phyloP scores from a whole-genome alignment of 92 coral and sea anemone genomes.

The Parazoanthus atlanticus region DNA sequence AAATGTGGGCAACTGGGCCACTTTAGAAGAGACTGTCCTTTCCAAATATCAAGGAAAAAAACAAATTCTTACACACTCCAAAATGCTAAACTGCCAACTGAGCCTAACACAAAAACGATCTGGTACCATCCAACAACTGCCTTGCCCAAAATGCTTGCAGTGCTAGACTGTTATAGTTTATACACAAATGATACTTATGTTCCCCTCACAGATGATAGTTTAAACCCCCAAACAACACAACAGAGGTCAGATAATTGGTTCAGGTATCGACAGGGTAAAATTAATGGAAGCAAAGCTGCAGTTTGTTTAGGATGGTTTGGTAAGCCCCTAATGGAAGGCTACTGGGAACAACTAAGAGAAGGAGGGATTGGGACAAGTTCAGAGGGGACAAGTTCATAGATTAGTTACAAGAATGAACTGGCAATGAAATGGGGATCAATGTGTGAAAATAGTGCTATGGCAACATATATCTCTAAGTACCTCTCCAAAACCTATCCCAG shows the following conservation, averaged over 20 bases:
- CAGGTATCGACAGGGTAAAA: constrained; percentile 30
- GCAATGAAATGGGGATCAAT: constrained; percentile 49
- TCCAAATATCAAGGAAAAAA: background rate
- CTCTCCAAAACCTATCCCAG: constrained; percentile 15
- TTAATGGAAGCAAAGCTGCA: constrained; percentile 44
- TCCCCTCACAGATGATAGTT: constrained; percentile 11
- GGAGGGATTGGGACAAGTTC: background rate
- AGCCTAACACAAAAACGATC: background rate
- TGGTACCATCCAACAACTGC: constrained; percentile 6
- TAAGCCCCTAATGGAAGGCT: background rate
- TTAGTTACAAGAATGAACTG: background rate
- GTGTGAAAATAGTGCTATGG: constrained; percentile 25
- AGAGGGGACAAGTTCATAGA: background rate
- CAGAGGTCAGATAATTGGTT: constrained; percentile 36
- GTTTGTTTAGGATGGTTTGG: constrained; percentile 24
- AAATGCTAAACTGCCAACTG: background rate
- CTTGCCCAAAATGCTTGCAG: constrained; percentile 18
- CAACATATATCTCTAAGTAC: constrained; percentile 26
- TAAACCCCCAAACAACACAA: constrained; percentile 18
- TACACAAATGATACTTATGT: constrained; percentile 3
- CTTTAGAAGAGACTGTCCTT: constrained; percentile 26
- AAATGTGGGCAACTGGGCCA: constrained; percentile 51
- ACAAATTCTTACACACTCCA: background rate
- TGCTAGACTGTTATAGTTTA: background rate
- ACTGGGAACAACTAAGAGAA: constrained; percentile 9